Base-by-base conservation (phyloP, 30 jellyfish, hydroid and myxozoan genomes). In the Aurelia sp. region DNA sequence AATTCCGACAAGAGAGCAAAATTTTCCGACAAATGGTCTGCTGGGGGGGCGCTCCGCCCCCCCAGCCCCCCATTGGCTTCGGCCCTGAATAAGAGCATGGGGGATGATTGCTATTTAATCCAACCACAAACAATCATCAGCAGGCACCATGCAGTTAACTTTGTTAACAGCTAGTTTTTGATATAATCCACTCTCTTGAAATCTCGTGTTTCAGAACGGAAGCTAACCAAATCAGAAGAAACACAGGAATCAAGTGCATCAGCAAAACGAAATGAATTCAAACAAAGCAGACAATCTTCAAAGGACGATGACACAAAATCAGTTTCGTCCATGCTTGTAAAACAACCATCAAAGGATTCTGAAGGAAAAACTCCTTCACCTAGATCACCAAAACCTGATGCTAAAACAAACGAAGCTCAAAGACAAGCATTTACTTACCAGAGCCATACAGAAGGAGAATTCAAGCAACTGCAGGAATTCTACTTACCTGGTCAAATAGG, bases 401-500 rank as follows among this genome's bases (percentile, higher is more conserved):
- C 20, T 16, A 70, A 75, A 55, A 53, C 55, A 40, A 70, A 70
- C 38, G 76, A 71, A 41, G 9, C 55, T 44, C 55, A 12, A 44
- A 7, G 55, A 8, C 91, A 52, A 18, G 73, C 21, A 41, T 63
- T 55, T 18, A 10, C 71, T 24, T 50, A 51, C 19, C 50, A 71
- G 22, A 62, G 52, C 13, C 44, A 50, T 13, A 16, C 58, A 2
- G 74, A 63, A 12, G 77, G 88, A 20, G 72, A 61, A 17, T 87
- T 74, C 44, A 80, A 65, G 44, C 30, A 17, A 40, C 35, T 77
- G 63, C 77, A 81, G n/a, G 87, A 92, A 24, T 84, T 79, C 33
- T 80, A 82, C 13, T 66, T 92, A 63, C 85, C 85, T 3, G 98
- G 91, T 10, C 98, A 92, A 76, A 70, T 92, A 19, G 98, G 98